These are phyloP conservation scores for Dendrolimus punctatus DNA, from an alignment of 1,140 invertebrate species.

Conservation along the genomic window DNA sequence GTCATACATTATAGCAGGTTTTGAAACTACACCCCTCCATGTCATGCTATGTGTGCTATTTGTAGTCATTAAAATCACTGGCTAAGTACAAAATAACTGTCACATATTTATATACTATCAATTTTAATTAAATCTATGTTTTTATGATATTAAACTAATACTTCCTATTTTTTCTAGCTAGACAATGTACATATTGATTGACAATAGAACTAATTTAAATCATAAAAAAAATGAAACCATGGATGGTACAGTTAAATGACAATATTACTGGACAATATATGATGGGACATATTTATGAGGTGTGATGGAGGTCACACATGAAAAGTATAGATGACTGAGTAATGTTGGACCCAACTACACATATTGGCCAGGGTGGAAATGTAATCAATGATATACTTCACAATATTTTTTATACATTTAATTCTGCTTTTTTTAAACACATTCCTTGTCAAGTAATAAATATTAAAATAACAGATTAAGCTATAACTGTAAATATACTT, in stretches of 20 bases:
- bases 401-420: conserved; percentile 33
- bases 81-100: too few species aligned
- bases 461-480: too few species aligned
- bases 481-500: too few species aligned
- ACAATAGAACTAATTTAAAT: not conserved
- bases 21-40: not conserved
- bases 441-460: too few species aligned
- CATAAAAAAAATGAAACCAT: conserved; percentile 41
- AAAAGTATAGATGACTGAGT: conserved; percentile 40
- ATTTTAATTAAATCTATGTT: too few species aligned
- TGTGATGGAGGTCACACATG: conserved; percentile 39
- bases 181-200: conserved; percentile 1
- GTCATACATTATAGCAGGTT: too few species aligned
- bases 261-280: conserved; percentile 25
- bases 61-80: not conserved
- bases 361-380: conserved; percentile 60
- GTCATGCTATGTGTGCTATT: conserved; percentile 43
- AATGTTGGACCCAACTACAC: conserved; percentile 47
- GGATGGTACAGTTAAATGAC: conserved; percentile 63
- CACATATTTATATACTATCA: too few species aligned
- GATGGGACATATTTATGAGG: conserved; percentile 26
- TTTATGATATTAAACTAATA: conserved; percentile 5
- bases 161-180: conserved; percentile 16
- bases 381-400: conserved; percentile 66
- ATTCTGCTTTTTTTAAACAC: not conserved